phyloP scores from a whole-genome alignment of 2,888 invertebrate species.

The Drosophila kuntzei region DNA sequence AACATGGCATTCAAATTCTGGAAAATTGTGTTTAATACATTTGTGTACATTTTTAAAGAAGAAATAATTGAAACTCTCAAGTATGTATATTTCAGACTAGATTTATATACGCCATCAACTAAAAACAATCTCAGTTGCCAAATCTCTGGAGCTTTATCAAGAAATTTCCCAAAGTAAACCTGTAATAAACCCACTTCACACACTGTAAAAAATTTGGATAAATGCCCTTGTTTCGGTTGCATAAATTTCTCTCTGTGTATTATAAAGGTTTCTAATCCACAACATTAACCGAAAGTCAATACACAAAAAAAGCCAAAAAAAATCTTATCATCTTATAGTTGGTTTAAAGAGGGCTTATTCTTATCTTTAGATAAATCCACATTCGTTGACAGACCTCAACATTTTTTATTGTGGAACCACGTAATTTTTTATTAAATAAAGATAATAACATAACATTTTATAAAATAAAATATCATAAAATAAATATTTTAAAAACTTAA shows the following conservation, averaged over 20 bases:
- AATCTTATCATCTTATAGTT: conserved; percentile 4
- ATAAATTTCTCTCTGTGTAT: neutral
- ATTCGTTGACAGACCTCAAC: neutral
- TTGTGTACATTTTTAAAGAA: neutral
- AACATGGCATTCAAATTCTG: neutral
- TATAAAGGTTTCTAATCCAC: conserved; percentile 3
- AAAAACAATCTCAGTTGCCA: neutral
- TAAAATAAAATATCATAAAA: neutral
- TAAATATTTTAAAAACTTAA: neutral
- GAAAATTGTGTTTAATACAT: neutral
- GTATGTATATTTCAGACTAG: neutral
- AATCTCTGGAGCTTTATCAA: neutral
- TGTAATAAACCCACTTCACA: conserved; percentile 1
- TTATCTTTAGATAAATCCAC: conserved; percentile 20
- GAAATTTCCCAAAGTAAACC: neutral
- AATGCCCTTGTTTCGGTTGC: neutral
- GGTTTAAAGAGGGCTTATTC: conserved; percentile 6
- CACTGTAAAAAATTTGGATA: neutral
- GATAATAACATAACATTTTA: neutral
- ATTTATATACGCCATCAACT: neutral
- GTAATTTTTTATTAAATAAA: neutral
- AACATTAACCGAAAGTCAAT: conserved; percentile 16
- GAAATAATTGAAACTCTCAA: neutral
- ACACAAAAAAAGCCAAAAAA: conserved; percentile 1
- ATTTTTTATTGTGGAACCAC: neutral